These are phyloP conservation scores for Odobenus rosmarus DNA, from an alignment of 2,113 vertebrate species.

Conservation along the genomic window DNA sequence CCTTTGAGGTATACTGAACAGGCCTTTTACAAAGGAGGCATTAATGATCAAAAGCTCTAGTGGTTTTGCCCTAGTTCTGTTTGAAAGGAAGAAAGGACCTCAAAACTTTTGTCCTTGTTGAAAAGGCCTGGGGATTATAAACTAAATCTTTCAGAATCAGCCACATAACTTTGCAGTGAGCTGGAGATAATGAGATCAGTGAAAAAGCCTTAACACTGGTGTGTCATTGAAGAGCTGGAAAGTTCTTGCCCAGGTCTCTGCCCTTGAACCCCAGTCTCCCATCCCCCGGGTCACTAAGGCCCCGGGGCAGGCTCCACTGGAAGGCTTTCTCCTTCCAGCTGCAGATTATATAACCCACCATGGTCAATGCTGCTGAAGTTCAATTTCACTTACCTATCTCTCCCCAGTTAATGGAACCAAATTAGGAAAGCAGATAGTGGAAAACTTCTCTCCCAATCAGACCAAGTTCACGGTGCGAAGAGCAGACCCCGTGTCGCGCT, in stretches of 20 bases:
- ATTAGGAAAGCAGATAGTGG: conserved; percentile 83
- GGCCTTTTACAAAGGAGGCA: background rate
- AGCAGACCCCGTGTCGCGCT: conserved; percentile 91
- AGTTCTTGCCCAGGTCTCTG: background rate
- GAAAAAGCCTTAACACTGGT: background rate
- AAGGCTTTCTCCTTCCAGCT: background rate
- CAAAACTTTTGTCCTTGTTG: background rate
- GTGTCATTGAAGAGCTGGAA: background rate
- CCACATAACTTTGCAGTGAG: background rate
- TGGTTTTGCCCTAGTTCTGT: conserved; percentile 25
- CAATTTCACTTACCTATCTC: conserved; percentile 60
- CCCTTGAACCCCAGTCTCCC: background rate
- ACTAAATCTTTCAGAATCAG: background rate
- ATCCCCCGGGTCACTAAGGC: background rate
- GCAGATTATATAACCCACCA: background rate
- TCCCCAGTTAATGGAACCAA: conserved; percentile 94
- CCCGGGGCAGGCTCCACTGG: background rate
- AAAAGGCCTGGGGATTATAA: background rate
- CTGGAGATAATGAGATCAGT: background rate
- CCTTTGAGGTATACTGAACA: background rate
- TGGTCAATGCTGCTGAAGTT: background rate
- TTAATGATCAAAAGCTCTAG: background rate
- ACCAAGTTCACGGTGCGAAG: conserved; percentile 90
- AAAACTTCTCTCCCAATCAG: conserved; percentile 91
- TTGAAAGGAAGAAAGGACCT: conserved; percentile 47